Conservation (phyloP, 2,113 vertebrate genomes). For the Morphnarchus princeps region DNA sequence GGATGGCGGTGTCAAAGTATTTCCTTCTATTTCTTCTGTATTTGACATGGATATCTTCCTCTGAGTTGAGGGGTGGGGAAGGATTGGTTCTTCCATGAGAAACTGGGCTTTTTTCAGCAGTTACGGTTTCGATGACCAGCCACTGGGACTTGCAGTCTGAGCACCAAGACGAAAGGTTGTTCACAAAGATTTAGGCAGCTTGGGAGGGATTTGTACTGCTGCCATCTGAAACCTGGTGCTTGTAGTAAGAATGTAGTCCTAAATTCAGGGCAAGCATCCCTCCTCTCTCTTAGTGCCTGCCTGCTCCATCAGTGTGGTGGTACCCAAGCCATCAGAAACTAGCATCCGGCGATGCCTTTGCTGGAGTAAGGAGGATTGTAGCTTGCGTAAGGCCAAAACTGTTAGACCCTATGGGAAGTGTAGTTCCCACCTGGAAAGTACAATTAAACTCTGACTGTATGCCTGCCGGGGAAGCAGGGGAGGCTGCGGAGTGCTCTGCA, state of each 20-base stretch:
- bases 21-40: not conserved
- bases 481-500: no score
- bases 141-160: not conserved
- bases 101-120: not conserved
- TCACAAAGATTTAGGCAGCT: not conserved
- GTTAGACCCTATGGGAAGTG: no score
- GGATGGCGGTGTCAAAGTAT: fast-evolving
- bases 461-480: not conserved
- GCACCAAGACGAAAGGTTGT: fast-evolving
- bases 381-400: fast-evolving
- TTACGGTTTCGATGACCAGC: not conserved
- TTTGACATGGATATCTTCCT: not conserved
- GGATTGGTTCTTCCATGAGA: not conserved
- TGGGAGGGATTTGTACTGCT: not conserved
- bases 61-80: no score
- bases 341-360: fast-evolving
- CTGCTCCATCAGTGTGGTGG: fast-evolving
- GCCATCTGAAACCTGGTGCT: fast-evolving
- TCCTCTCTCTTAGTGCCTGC: not conserved
- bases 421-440: not conserved
- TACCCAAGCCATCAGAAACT: not conserved
- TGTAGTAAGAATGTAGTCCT: fast-evolving
- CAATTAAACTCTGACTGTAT: not conserved
- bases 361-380: not conserved
- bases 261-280: fast-evolving